A percentile compares a stretch with the other conserved stretches of the same genome.
These are phyloP conservation scores for Frankliniella intonsa DNA, from an alignment of 2,888 invertebrate genomes.

Conservation along the genomic window DNA sequence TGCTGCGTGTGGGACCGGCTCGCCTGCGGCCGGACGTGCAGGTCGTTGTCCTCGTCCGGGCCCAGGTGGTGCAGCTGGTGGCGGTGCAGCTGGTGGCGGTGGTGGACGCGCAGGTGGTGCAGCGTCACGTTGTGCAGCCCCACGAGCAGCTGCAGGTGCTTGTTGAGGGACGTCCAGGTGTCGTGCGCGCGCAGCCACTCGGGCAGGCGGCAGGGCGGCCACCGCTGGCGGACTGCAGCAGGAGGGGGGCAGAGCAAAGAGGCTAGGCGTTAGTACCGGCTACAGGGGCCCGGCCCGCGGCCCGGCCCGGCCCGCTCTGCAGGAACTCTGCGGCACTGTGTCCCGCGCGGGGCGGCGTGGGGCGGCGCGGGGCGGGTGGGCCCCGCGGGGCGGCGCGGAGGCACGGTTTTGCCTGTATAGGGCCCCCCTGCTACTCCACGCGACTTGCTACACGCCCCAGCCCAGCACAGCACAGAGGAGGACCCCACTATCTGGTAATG, in stretches of 20 bases:
- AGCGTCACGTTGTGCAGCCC: slow-evolving; percentile 20
- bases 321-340: no score
- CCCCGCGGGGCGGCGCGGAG: neutral
- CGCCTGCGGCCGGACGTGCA: neutral
- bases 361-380: neutral
- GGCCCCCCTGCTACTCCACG: neutral
- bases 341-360: neutral
- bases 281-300: no score
- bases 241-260: neutral
- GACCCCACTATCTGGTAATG: slow-evolving; percentile 5
- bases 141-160: slow-evolving; percentile 1
- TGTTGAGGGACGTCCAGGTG: slow-evolving; percentile 10
- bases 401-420: no score
- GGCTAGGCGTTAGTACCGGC: no score
- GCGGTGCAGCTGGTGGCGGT: neutral
- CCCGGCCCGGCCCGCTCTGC: no score
- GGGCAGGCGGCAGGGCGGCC: slow-evolving; percentile 15
- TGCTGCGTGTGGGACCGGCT: slow-evolving; percentile 2
- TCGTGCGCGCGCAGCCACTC: slow-evolving; percentile 14
- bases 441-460: neutral
- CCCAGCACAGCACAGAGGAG: slow-evolving; percentile 3
- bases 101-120: neutral
- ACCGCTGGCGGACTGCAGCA: neutral
- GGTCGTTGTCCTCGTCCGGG: slow-evolving; percentile 1
- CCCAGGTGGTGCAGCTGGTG: neutral